Base-by-base conservation (phyloP, 2,888 invertebrate genomes). In the Andrena praecox region DNA sequence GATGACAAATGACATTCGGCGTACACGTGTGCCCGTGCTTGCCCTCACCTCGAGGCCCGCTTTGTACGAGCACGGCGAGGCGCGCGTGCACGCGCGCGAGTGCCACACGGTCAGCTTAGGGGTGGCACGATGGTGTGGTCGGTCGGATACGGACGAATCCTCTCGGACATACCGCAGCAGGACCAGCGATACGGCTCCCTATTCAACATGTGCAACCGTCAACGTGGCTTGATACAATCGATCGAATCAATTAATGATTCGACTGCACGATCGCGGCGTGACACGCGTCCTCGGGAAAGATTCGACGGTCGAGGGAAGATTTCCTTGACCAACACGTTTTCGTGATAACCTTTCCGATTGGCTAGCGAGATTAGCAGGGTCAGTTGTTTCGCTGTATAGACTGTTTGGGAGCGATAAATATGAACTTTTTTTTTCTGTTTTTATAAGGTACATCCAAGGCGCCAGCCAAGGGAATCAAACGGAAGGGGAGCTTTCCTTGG, bases 1-100 rank as follows among this genome's bases (percentile, higher is more conserved):
- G 90, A 93, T 93, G 94, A 93, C 93, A 93, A 93, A 93, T 92
- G 93, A 93, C 93, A 92, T 90, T 92, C 88, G 88, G 84, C 87
- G 82, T 83, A 85, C 87, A 89, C 87, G 88, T 87, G 87, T 74
- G 85, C 80, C 80, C 85, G 69, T 81, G 60, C 79, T 80, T 79
- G 71, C 88, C 83, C 82, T 80, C 81, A 79, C 68, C 73, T 78
- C 80, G 69, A 33, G 16, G 42, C 42, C 52, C 42, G 76, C 67
- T 77, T 76, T 77, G 67, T 78, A 77, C 73, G 81, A 56, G 71
- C 77, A 64, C 80, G 74, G 70, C 68, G 24, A 56, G 42, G 52
- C 80, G 80, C 72, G 82, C 84, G 82, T 73, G 73, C 77, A 84
- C 80, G 82, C 80, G 69, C 80, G 80, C 80, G 59, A 72, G 74